Percentiles rank a stretch among this genome's conserved stretches.
Conservation (phyloP, 2,888 invertebrate genomes). For the Copidosoma aretas region DNA sequence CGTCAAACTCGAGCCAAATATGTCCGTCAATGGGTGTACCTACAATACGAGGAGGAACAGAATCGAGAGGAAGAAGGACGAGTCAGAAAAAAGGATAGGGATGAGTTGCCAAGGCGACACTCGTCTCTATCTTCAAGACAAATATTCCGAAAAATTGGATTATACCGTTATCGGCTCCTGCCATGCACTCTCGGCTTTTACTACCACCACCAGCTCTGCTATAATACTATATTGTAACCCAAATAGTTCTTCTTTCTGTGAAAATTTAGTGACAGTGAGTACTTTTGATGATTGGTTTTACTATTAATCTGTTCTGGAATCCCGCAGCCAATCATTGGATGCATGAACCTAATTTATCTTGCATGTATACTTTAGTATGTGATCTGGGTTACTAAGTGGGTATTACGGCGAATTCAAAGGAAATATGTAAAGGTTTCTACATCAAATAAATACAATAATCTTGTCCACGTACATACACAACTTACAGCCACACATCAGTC, state of each 20-base stretch:
- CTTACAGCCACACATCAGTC: constrained; percentile 13
- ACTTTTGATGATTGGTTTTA: no score
- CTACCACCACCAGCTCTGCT: not conserved
- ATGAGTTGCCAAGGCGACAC: not conserved
- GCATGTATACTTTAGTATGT: no score
- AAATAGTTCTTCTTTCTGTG: no score
- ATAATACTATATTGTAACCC: not conserved
- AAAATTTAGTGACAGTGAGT: no score
- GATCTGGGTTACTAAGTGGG: no score
- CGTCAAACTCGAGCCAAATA: no score
- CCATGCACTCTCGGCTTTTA: not conserved
- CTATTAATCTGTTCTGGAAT: no score
- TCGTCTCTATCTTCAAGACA: constrained; percentile 56
- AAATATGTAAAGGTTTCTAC: no score
- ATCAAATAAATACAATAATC: constrained; percentile 40
- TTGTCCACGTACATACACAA: constrained; percentile 5
- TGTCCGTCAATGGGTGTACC: constrained; percentile 12
- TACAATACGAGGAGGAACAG: not conserved
- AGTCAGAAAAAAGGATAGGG: not conserved
- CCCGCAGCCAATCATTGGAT: no score
- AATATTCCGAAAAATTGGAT: constrained; percentile 62
- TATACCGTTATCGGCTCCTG: constrained; percentile 44
- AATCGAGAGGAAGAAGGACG: not conserved
- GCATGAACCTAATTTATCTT: no score
- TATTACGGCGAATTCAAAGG: no score